These are phyloP conservation scores for Sciaenops ocellatus DNA, from an alignment of 2,797 vertebrate species.

Conservation along the genomic window DNA sequence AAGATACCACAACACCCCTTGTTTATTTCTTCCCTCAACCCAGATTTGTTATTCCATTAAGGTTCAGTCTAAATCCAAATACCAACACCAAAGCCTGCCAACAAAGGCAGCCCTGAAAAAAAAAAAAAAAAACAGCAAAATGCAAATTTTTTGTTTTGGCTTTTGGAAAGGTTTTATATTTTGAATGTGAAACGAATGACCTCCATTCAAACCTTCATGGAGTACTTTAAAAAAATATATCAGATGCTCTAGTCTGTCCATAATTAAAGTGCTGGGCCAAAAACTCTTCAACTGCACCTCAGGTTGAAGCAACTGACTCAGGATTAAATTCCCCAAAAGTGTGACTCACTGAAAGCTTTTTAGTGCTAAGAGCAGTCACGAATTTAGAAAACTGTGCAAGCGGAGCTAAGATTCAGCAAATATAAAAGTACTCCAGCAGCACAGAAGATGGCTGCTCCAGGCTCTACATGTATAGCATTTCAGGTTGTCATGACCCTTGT, in stretches of 20 bases:
- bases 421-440: constrained; percentile 33
- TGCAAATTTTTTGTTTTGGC: neutral
- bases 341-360: constrained; percentile 63
- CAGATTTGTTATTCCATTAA: neutral
- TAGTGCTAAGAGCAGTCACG: constrained; percentile 40
- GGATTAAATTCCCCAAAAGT: constrained; percentile 47
- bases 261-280: constrained; percentile 2
- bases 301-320: constrained; percentile 5
- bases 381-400: constrained; percentile 24
- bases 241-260: neutral
- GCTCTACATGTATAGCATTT: constrained; percentile 36
- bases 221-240: constrained; percentile 3
- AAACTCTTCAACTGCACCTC: constrained; percentile 16
- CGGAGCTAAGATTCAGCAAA: constrained; percentile 23
- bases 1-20: neutral
- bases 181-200: neutral
- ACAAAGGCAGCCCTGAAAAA: neutral
- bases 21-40: neutral
- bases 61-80: neutral
- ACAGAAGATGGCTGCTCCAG: constrained; percentile 39
- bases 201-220: neutral
- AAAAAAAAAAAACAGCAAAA: neutral
- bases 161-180: neutral
- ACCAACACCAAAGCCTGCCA: neutral
- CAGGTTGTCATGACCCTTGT: constrained; percentile 45